phyloP scores from a whole-genome alignment of 2,113 vertebrate species.

The Tympanuchus pallidicinctus region DNA sequence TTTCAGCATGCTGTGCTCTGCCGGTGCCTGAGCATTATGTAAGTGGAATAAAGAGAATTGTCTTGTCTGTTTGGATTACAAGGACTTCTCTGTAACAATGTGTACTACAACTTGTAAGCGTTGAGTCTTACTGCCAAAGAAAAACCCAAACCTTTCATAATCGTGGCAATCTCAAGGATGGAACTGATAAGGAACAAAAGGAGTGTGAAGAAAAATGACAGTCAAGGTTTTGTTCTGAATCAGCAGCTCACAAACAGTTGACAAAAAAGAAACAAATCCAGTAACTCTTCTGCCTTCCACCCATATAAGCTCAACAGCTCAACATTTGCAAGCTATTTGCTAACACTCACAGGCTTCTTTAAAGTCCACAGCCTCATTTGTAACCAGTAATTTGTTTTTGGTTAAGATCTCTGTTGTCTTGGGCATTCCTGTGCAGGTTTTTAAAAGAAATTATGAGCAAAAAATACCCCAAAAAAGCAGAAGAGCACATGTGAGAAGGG shows the following conservation, averaged over 20 bases:
- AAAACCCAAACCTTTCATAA: neutral
- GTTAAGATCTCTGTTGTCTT: neutral
- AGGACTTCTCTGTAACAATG: neutral
- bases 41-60: neutral
- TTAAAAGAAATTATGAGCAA: neutral
- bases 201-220: neutral
- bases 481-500: neutral
- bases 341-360: neutral
- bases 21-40: neutral
- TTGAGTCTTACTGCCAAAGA: neutral
- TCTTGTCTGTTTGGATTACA: neutral
- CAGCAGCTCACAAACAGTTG: neutral
- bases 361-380: neutral
- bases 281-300: neutral
- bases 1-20: neutral
- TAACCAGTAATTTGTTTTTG: neutral
- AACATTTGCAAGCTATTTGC: neutral
- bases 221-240: neutral
- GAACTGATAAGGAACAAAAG: neutral
- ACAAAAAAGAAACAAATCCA: neutral
- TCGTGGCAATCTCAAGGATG: neutral
- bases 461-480: neutral
- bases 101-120: neutral
- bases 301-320: rapidly evolving
- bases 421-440: neutral